Conservation (phyloP, 2,888 invertebrate species). For the Drosophila leonis region DNA sequence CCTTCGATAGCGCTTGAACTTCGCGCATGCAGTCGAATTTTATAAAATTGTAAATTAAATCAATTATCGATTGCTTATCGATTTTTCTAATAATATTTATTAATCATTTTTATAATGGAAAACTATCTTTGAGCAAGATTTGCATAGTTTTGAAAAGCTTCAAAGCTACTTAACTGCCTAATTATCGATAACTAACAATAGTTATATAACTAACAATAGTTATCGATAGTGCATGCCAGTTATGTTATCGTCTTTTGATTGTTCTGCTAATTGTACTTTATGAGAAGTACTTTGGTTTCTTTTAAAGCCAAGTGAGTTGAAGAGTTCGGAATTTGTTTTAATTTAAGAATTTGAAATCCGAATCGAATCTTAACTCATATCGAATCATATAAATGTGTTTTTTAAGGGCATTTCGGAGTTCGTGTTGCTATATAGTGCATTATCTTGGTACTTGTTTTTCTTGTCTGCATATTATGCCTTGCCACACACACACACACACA, state of each 20-base stretch:
- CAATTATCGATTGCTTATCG: background rate
- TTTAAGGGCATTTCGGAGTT: slow-evolving; percentile 2
- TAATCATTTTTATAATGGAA: background rate
- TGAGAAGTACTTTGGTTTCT: background rate
- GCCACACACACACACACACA: slow-evolving; percentile 17
- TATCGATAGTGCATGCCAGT: background rate
- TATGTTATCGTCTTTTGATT: background rate
- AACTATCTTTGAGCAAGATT: too few species aligned
- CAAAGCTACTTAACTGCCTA: too few species aligned
- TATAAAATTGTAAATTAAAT: too few species aligned
- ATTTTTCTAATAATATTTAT: background rate
- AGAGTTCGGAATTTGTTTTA: background rate
- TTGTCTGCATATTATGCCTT: slow-evolving; percentile 31
- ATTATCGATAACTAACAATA: accelerated
- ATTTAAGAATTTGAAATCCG: too few species aligned
- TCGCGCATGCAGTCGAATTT: slow-evolving; percentile 11
- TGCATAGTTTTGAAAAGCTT: too few species aligned
- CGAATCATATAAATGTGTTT: background rate
- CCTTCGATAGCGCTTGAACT: slow-evolving; percentile 32
- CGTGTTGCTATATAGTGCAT: slow-evolving; percentile 7
- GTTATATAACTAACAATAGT: background rate
- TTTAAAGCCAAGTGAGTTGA: background rate
- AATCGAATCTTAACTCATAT: background rate
- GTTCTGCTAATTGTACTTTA: background rate
- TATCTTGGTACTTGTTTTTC: slow-evolving; percentile 20